phyloP scores from a whole-genome alignment of 2,888 invertebrate species.

The Cenopis cana region DNA sequence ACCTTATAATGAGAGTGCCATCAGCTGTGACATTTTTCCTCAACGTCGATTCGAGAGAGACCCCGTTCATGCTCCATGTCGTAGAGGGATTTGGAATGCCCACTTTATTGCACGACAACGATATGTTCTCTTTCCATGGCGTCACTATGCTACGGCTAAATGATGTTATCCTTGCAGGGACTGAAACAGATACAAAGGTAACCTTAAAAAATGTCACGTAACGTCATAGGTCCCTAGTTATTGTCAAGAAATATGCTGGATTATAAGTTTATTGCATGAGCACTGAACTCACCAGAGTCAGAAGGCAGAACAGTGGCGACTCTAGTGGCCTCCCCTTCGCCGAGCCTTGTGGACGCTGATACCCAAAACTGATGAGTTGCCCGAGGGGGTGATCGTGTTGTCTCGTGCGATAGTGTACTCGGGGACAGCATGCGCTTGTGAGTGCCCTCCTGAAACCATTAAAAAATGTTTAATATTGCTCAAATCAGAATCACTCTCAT shows the following conservation, averaged over 20 bases:
- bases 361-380: conserved; percentile 91
- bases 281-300: conserved; percentile 84
- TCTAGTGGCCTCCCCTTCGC: conserved; percentile 92
- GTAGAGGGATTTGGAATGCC: conserved; percentile 92
- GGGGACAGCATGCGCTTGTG: conserved; percentile 90
- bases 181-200: conserved; percentile 67
- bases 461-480: neutral
- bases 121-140: conserved; percentile 95
- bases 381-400: conserved; percentile 88
- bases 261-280: neutral
- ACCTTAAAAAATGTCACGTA: neutral
- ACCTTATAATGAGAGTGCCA: conserved; percentile 91
- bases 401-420: conserved; percentile 89
- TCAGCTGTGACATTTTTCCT: conserved; percentile 88
- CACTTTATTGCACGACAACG: conserved; percentile 93
- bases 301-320: conserved; percentile 91
- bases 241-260: neutral
- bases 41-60: conserved; percentile 88
- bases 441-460: conserved; percentile 86
- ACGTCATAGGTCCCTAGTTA: neutral
- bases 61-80: conserved; percentile 92
- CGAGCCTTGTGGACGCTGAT: conserved; percentile 91
- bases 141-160: conserved; percentile 92
- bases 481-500: neutral
- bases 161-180: conserved; percentile 95